A percentile compares a stretch with the other conserved stretches of the same genome.
These are phyloP conservation scores for Tribolium madens DNA, from an alignment of 1,140 invertebrate species.

Conservation along the genomic window DNA sequence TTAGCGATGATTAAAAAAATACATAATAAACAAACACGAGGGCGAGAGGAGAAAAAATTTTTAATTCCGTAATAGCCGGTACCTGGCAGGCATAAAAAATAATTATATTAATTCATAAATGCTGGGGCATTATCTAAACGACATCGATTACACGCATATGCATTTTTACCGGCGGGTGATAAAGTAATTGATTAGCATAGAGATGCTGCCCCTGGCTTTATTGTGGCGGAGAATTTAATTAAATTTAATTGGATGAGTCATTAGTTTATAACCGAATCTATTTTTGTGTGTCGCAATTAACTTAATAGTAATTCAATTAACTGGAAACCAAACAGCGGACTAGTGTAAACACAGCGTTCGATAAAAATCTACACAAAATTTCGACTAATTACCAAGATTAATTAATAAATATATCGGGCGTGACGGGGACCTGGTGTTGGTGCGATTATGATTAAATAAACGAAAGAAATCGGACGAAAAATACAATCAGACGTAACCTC, in stretches of 20 bases:
- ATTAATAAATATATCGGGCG: constrained; percentile 8
- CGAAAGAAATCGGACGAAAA: not conserved
- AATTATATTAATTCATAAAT: constrained; percentile 35
- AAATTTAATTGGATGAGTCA: constrained; percentile 39
- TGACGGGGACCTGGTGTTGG: not conserved
- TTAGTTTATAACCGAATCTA: constrained; percentile 38
- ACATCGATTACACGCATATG: constrained; percentile 36
- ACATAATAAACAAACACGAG: not conserved
- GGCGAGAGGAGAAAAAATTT: constrained; percentile 17
- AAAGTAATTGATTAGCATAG: constrained; percentile 34
- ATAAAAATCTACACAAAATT: constrained; percentile 35
- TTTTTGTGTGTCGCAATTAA: constrained; percentile 37
- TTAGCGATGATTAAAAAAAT: constrained; percentile 31
- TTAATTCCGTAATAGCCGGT: constrained; percentile 37
- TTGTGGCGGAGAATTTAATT: constrained; percentile 28
- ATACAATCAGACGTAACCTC: constrained; percentile 17
- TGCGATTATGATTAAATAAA: not conserved
- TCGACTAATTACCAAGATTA: constrained; percentile 14
- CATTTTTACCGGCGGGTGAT: constrained; percentile 35
- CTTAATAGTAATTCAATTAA: constrained; percentile 39
- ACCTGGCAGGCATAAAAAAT: constrained; percentile 37
- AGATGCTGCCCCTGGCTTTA: constrained; percentile 26
- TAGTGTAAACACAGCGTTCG: constrained; percentile 6
- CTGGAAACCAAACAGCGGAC: constrained; percentile 22
- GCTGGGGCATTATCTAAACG: constrained; percentile 31